These are phyloP conservation scores for Nyctalus aviator DNA, from an alignment of 2,797 vertebrate genomes.

Conservation along the genomic window DNA sequence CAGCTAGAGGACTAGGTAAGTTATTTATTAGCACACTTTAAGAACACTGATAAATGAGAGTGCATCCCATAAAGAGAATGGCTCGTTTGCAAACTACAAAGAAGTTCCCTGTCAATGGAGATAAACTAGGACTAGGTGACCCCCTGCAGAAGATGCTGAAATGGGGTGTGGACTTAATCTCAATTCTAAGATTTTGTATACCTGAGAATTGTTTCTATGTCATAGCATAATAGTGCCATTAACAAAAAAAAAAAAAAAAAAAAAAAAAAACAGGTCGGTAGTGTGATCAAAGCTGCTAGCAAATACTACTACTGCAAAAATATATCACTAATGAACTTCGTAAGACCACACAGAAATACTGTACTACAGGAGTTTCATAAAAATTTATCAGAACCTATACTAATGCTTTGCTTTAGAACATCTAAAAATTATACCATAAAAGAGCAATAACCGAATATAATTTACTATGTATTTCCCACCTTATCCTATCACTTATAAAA, in stretches of 20 bases:
- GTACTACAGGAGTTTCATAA: neutral
- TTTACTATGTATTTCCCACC: neutral
- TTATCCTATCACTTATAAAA: neutral
- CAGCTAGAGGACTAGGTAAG: neutral
- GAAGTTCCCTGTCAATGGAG: neutral
- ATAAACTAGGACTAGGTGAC: neutral
- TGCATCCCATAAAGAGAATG: neutral
- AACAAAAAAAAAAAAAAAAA: conserved; percentile 50
- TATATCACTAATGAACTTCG: neutral
- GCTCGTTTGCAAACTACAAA: neutral
- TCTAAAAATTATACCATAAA: neutral
- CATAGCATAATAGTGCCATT: neutral
- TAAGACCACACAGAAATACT: neutral
- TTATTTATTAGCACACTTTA: neutral
- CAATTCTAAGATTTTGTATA: neutral
- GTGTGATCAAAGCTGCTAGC: neutral
- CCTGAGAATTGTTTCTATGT: neutral
- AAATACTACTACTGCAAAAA: neutral
- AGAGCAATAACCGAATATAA: neutral
- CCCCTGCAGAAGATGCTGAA: neutral
- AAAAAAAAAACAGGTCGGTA: conserved; percentile 1
- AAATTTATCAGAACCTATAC: neutral
- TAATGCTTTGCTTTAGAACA: neutral
- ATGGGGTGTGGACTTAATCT: neutral
- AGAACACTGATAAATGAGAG: neutral